phyloP scores from a whole-genome alignment of 2,113 vertebrate species.

The Procavia capensis region DNA sequence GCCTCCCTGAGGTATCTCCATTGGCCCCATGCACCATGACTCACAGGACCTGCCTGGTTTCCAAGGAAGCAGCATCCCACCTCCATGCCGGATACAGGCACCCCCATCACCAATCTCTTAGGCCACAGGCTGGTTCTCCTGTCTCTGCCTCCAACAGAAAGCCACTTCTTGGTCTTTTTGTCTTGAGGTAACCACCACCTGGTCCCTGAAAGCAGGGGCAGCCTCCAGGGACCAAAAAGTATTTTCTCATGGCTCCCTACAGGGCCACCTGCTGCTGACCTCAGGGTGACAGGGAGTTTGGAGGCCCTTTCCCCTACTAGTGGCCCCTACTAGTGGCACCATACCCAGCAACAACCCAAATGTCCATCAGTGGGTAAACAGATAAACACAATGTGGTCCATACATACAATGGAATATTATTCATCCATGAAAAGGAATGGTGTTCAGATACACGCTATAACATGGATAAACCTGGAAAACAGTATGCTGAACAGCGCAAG shows the following conservation, averaged over 20 bases:
- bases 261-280: background rate
- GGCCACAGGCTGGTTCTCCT: background rate
- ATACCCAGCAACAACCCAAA: background rate
- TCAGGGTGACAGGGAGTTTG: background rate
- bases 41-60: background rate
- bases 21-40: background rate
- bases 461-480: background rate
- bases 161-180: background rate
- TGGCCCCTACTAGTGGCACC: background rate
- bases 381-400: background rate
- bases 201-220: background rate
- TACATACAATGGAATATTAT: background rate
- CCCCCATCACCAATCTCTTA: background rate
- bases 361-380: background rate
- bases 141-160: conserved; percentile 3
- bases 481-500: background rate
- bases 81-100: background rate
- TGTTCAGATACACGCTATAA: background rate
- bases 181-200: background rate
- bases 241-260: background rate
- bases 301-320: background rate
- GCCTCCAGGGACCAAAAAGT: background rate
- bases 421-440: background rate
- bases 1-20: background rate
- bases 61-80: background rate